A percentile compares a stretch with the other conserved stretches of the same genome.
These are phyloP conservation scores for Drosophila funebris DNA, from an alignment of 1,140 invertebrate species.

Conservation along the genomic window DNA sequence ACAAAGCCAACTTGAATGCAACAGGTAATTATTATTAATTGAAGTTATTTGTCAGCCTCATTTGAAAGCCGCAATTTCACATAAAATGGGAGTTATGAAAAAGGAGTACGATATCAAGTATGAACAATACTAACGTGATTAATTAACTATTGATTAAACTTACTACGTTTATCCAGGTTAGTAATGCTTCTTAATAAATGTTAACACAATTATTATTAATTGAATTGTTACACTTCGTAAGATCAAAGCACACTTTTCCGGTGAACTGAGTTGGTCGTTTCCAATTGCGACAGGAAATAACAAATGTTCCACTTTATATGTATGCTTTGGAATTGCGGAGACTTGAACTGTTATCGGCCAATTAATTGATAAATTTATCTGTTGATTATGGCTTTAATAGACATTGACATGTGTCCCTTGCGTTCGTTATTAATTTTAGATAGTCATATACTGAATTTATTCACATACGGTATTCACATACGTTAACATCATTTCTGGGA, in stretches of 20 bases:
- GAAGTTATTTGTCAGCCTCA: too few species aligned
- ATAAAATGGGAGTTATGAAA: too few species aligned
- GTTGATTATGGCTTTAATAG: slow-evolving; percentile 45
- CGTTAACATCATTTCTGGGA: background rate
- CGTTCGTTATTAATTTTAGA: slow-evolving; percentile 14
- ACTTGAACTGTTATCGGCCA: slow-evolving; percentile 14
- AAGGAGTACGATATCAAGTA: too few species aligned
- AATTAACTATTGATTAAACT: slow-evolving; percentile 7
- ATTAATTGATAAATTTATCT: slow-evolving; percentile 75
- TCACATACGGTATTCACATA: background rate
- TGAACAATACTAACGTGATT: too few species aligned
- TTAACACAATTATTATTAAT: slow-evolving; percentile 10
- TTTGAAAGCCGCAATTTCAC: too few species aligned
- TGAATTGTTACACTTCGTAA: background rate
- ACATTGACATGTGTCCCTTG: slow-evolving; percentile 22
- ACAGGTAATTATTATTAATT: too few species aligned
- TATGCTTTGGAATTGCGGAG: background rate
- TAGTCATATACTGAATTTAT: background rate
- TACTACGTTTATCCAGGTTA: background rate
- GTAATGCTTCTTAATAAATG: slow-evolving; percentile 1
- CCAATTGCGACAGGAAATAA: background rate
- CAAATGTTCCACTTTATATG: background rate
- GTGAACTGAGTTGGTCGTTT: background rate
- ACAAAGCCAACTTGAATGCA: too few species aligned
- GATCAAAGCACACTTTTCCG: background rate